Percentiles rank a stretch among this genome's conserved stretches.
phyloP scores from a whole-genome alignment of 2,888 invertebrate genomes.

The Drosophila mulleri region DNA sequence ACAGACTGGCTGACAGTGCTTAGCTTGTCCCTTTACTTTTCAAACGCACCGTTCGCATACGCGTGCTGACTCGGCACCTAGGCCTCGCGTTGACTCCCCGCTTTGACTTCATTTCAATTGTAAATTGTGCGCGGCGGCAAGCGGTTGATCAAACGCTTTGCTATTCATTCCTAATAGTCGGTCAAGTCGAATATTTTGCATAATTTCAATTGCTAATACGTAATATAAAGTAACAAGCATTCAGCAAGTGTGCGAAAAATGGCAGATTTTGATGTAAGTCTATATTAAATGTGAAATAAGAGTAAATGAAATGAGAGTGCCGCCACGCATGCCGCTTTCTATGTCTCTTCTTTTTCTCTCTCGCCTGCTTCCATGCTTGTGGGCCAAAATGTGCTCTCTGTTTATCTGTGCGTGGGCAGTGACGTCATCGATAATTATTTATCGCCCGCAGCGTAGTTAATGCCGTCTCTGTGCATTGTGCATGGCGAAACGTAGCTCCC shows the following conservation, averaged over 20 bases:
- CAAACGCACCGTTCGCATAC: slow-evolving; percentile 42
- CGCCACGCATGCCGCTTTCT: slow-evolving; percentile 16
- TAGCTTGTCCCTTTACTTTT: slow-evolving; percentile 30
- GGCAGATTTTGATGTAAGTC: slow-evolving; percentile 76
- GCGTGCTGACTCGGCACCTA: slow-evolving; percentile 41
- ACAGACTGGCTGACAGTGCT: neutral
- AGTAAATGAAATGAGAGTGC: neutral
- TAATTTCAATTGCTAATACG: slow-evolving; percentile 56
- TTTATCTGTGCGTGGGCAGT: slow-evolving; percentile 41
- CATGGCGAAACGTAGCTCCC: slow-evolving; percentile 12
- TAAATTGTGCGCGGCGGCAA: slow-evolving; percentile 55
- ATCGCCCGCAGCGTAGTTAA: neutral
- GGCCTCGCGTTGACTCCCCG: slow-evolving; percentile 43
- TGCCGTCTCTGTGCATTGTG: slow-evolving; percentile 7
- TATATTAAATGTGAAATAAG: slow-evolving; percentile 1
- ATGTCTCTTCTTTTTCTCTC: slow-evolving; percentile 1
- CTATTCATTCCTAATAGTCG: slow-evolving; percentile 27
- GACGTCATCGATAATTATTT: slow-evolving; percentile 57
- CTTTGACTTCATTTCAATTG: slow-evolving; percentile 73
- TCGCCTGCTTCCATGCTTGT: neutral
- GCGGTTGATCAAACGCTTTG: slow-evolving; percentile 56
- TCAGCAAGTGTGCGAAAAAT: slow-evolving; percentile 45
- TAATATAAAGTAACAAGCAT: slow-evolving; percentile 15
- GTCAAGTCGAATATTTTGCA: slow-evolving; percentile 45
- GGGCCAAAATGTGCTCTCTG: slow-evolving; percentile 34